Base-by-base conservation (phyloP, 1,140 invertebrate genomes). In the Octopus sinensis region DNA sequence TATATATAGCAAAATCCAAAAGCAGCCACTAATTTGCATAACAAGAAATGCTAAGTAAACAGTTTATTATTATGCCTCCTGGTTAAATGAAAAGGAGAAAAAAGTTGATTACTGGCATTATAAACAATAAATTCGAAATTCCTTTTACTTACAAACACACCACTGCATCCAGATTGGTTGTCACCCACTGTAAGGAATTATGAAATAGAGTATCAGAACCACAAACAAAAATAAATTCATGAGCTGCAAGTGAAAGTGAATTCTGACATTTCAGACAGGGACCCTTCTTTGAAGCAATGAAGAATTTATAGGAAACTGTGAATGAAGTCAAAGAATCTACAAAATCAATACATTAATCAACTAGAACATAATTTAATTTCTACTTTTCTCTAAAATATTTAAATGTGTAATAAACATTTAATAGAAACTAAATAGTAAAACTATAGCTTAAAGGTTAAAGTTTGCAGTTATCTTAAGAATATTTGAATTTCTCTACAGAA, bases 81-180 rank as follows among this genome's bases (percentile, higher is more conserved):
- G 30, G 30, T 43, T 43, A 43, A 43, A 43, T 1, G 30, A 43
- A 43, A 43, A 43, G 30, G 30, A 2, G 30, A 43, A 43, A 43
- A 43, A 43, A 43, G 30, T 43, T 43, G 30, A 43, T 43, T 43
- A 43, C 30, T 1, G 30, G 30, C 30, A 43, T 43, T 43, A 43
- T 43, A 43, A 43, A 43, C 30, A 43, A 43, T 43, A 43, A 43
- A 43, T 43, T 43, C 30, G 2, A 43, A 43, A 43, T 43, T 43
- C 30, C 2, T 43, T 43, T 77, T 81, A 89, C 90, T 90, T 86
- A 91, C 91, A 90, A 92, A 93, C 84, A 93, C 90, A 79, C 90
- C 91, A 88, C 92, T 92, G 84, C 92, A 93, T 6, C 92, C 92
- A 81, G 82, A 88, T 79, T 90, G 86, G 81, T 91, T 87, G 87